Base-by-base conservation (phyloP, 2,797 vertebrate genomes). In the Oryzias dopingdopingensis region DNA sequence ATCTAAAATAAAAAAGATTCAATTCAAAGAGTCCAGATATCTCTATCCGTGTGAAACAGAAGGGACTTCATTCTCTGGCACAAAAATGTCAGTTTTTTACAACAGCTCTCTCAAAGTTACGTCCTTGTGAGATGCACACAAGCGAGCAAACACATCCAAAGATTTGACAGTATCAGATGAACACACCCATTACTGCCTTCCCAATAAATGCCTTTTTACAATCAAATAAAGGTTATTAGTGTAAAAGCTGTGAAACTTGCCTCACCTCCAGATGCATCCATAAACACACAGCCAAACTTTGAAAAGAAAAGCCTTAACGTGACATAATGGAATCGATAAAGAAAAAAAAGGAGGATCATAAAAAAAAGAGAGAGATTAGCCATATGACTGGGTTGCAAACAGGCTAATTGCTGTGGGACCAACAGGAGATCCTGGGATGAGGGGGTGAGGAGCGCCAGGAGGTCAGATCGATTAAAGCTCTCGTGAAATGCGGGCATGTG, bases 391-490 rank as follows among this genome's bases (percentile, higher is more conserved):
- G 53, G 79, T 86, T 81, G 78, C 72, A 78, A 77, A 75, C 79
- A 62, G 83, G 80, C 87, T 88, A 91, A 91, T 89, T 89, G 87
- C 82, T 86, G 62, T 43, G 86, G 86, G 86, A 88, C 81, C 76
- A 78, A 79, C 67, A 72, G 32, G 65, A 82, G 78, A 67, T 62
- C 32, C 72, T 68, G 65, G 56, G 65, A 86, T 52, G 73, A 68
- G 57, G 59, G 56, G 67, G 84, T 49, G 72, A 66, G 50, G 65
- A 69, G 55, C 37, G 46, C 72, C 62, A 76, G 79, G 73, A 74
- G 73, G 60, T 53, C 52, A 42, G 57, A 89, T 87, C 73, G 66
- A 90, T 89, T 61, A 59, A 62, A 59, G 64, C 77, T 69, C 52
- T 52, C 49, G 46, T 74, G 67, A 68, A 73, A 29, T 52, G 40